phyloP scores from a whole-genome alignment of 2,113 vertebrate genomes.

The Bubo scandiacus region DNA sequence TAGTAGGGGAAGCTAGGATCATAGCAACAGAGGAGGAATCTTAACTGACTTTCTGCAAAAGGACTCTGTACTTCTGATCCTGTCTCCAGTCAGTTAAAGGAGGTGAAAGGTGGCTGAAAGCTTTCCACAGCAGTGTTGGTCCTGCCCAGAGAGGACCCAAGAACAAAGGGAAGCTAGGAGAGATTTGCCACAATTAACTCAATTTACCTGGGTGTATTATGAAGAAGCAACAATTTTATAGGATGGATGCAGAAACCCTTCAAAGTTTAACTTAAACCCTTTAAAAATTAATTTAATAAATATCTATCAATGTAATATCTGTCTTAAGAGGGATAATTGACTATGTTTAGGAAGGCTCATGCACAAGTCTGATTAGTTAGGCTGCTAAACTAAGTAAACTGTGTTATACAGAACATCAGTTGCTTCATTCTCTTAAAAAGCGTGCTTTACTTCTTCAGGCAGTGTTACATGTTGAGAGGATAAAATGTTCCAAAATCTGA shows the following conservation, averaged over 20 bases:
- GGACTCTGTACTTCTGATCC: background rate
- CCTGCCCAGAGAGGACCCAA: background rate
- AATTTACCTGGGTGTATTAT: background rate
- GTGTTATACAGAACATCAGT: background rate
- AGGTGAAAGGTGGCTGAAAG: background rate
- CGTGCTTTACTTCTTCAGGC: background rate
- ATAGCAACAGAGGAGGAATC: background rate
- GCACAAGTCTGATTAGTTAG: background rate
- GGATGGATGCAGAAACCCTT: background rate
- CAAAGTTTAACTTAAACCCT: background rate
- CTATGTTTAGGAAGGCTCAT: background rate
- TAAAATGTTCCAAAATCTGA: constrained; percentile 64
- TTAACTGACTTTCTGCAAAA: background rate
- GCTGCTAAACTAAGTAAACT: background rate
- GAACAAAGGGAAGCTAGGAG: background rate
- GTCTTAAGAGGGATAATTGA: background rate
- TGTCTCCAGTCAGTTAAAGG: background rate
- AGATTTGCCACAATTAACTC: background rate
- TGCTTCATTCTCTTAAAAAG: background rate
- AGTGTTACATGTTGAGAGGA: constrained; percentile 8
- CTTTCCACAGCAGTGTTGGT: background rate
- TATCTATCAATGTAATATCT: background rate
- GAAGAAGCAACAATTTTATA: background rate
- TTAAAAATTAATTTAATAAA: background rate
- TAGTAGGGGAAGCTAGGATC: background rate